phyloP scores from a whole-genome alignment of 1,140 invertebrate genomes.

The Brachionus rotundiformis region DNA sequence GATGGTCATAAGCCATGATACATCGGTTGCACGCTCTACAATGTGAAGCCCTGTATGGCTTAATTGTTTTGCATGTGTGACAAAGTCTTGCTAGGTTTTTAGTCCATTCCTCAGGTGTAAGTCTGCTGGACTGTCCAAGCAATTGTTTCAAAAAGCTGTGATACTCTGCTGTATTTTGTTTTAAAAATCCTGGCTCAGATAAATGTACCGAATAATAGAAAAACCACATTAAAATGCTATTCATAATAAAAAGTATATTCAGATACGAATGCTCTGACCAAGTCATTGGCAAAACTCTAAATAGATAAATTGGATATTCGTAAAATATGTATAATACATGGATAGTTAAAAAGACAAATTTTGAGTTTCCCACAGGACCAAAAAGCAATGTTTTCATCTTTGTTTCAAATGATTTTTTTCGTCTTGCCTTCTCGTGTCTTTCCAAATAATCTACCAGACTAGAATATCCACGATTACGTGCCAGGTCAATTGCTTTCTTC shows the following conservation, averaged over 20 bases:
- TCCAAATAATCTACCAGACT: slow-evolving; percentile 79
- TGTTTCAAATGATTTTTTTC: slow-evolving; percentile 62
- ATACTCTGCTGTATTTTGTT: slow-evolving; percentile 83
- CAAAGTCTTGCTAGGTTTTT: slow-evolving; percentile 83
- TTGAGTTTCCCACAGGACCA: slow-evolving; percentile 83
- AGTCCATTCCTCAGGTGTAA: slow-evolving; percentile 71
- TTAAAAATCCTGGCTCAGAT: slow-evolving; percentile 82
- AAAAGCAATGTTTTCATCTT: slow-evolving; percentile 72
- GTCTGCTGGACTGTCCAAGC: not conserved
- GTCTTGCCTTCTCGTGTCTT: slow-evolving; percentile 76
- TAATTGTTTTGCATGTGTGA: slow-evolving; percentile 82
- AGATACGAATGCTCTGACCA: slow-evolving; percentile 80
- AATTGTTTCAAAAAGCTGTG: slow-evolving; percentile 75
- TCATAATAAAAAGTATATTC: slow-evolving; percentile 84
- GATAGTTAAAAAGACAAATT: slow-evolving; percentile 79
- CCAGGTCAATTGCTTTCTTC: slow-evolving; percentile 82
- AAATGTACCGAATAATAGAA: slow-evolving; percentile 84
- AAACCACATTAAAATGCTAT: slow-evolving; percentile 87
- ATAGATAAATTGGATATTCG: slow-evolving; percentile 61
- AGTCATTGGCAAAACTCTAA: slow-evolving; percentile 80
- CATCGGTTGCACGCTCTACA: slow-evolving; percentile 63
- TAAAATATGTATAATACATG: slow-evolving; percentile 85
- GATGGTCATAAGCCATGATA: slow-evolving; percentile 63
- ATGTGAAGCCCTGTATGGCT: slow-evolving; percentile 63
- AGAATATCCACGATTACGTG: slow-evolving; percentile 79